Base-by-base conservation (phyloP, 2,888 invertebrate species). In the Panopea generosa region DNA sequence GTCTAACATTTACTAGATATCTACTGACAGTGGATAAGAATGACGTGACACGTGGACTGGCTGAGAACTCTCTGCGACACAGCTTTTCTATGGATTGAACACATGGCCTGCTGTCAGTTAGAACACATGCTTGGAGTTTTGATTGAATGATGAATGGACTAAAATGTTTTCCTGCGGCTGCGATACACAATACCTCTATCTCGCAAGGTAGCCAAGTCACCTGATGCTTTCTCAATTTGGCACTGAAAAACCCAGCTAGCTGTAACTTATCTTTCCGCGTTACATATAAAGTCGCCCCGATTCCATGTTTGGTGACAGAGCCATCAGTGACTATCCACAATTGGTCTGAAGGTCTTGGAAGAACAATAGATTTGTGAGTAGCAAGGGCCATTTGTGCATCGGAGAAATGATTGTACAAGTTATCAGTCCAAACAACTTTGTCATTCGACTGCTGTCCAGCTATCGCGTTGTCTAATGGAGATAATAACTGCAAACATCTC, bases 141-240 rank as follows among this genome's bases (percentile, higher is more conserved):
- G 82, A 83, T 50, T 85, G 84, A 18, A 85, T 72, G 9, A 85
- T 78, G 49, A 71, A 84, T 4, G 82, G 85, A 57, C 80, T 80
- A 59, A 83, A 84, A 61, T 86, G 84, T 33, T 77, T 84, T 0
- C 79, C 59, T 1, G 82, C 70, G 0, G 82, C 71, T 16, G 77
- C 76, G 22, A 84, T 84, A 9, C 47, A 29, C 3, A 85, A 53
- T 6, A 84, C 84, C 53, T 85, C 84, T 18, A 84, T 59, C 59
- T 86, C 84, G 62, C 84, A 85, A n/a, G 84, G 79, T 22, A 85
- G 53, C 83, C 84, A 83, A 4, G 52, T 70, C 16, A 69, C 69
- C 57, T 84, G 82, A 27, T 67, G 66, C 61, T 73, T 49, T 49
- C 76, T 52, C 7, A 83, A 53, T 50, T 81, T 82, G 11, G 84